Base-by-base conservation (phyloP, 2,797 vertebrate species). In the Pipistrellus nathusii region DNA sequence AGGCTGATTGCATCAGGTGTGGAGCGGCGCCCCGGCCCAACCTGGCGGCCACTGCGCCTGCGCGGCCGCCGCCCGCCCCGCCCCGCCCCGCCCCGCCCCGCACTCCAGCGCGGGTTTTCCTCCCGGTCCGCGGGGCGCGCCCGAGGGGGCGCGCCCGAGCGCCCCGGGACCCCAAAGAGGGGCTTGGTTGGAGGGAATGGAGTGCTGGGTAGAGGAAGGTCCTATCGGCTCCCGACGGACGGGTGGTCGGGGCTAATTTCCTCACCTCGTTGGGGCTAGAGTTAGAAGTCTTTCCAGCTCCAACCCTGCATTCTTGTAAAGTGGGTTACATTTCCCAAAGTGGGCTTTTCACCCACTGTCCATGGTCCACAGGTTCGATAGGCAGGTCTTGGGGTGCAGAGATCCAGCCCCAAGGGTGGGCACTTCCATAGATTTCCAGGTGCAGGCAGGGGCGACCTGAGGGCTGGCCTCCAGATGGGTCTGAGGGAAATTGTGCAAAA, bases 1-100 rank as follows among this genome's bases (percentile, higher is more conserved):
- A 95, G 96, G 97, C 95, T 85, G 97, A 94, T 96, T 95, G 96
- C 96, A 96, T 97, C 96, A 97, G 97, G 97, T 97, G 97, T 96
- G 91, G 94, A 82, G 71, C 81, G n/a, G 84, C 66, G 32, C 91
- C 93, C 94, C 8, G 77, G 84, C 94, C 90, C 95, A 87, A 97
- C 96, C 97, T 96, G 96, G 93, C 53, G 32, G 51, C 38, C 75
- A 85, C n/a, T 53, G 96, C 95, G 96, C 96, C 92, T 97, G 97
- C 97, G 96, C 92, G 23, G 13, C 62, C 62, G 62, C 51, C 4
- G 44, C 44, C 0, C 25, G 73, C 84, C 90, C 77, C 85, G 41
- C 85, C 66, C 46, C 17, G 5, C 48, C 46, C n/a, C n/a, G n/a
- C n/a, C n/a, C n/a, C n/a, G n/a, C 1, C 48, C 46, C 1, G 1